Conservation (phyloP, 2,888 invertebrate species). For the Ctena decussata region DNA sequence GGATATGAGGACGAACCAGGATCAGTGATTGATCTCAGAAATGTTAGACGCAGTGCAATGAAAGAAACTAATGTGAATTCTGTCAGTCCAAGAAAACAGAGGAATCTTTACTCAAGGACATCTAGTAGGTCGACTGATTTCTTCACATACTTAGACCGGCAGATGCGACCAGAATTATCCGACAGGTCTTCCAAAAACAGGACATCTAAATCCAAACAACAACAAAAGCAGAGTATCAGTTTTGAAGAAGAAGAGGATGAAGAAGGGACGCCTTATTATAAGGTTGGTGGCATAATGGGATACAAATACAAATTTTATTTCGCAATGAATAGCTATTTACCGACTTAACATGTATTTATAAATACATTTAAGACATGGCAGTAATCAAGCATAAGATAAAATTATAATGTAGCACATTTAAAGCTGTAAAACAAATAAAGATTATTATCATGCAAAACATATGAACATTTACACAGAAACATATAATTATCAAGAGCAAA, state of each 20-base stretch:
- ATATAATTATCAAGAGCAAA: no score
- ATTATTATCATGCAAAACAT: no score
- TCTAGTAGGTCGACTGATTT: slow-evolving; percentile 57
- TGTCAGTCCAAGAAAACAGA: slow-evolving; percentile 36
- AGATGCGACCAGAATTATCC: slow-evolving; percentile 1
- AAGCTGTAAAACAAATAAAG: no score
- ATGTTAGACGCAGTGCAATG: slow-evolving; percentile 37
- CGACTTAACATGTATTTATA: no score
- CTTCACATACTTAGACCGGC: slow-evolving; percentile 54
- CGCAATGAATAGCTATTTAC: no score
- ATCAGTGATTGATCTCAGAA: slow-evolving; percentile 53
- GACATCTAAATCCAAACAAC: not conserved
- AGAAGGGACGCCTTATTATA: slow-evolving; percentile 54
- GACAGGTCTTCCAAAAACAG: not conserved
- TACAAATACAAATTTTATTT: no score
- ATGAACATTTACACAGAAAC: no score
- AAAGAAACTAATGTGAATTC: not conserved
- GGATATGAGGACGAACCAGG: slow-evolving; percentile 55
- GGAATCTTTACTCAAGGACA: not conserved
- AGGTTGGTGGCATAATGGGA: no score
- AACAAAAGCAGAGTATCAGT: not conserved
- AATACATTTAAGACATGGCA: no score
- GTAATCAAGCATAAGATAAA: no score
- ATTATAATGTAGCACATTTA: no score
- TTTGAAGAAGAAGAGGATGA: slow-evolving; percentile 21